A percentile compares a stretch with the other conserved stretches of the same genome.
These are phyloP conservation scores for Zapus hudsonius DNA, from an alignment of 2,113 vertebrate genomes.

Conservation along the genomic window DNA sequence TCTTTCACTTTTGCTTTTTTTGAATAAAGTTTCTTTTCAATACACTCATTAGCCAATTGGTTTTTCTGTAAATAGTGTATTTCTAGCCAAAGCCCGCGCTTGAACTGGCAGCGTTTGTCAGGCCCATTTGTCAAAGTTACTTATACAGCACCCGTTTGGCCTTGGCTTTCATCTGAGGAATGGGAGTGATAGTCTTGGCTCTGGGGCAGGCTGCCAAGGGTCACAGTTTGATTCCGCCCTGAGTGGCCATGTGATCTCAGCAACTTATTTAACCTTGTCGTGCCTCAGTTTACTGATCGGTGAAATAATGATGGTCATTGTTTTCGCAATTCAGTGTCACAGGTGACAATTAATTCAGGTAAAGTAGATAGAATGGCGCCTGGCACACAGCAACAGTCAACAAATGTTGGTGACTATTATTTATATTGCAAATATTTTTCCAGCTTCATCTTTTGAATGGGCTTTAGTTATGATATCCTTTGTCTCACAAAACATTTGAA, in stretches of 20 bases:
- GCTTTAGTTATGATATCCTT: conserved; percentile 39
- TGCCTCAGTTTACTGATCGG: neutral
- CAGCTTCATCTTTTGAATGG: neutral
- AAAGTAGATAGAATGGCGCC: neutral
- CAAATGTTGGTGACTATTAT: neutral
- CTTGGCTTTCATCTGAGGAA: neutral
- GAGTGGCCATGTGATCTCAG: neutral
- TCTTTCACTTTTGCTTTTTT: too few relatives aligned
- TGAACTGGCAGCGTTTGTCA: neutral
- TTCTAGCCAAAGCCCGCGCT: neutral
- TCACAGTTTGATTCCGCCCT: neutral
- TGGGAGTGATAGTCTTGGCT: neutral
- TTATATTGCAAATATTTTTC: conserved; percentile 60
- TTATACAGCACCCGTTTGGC: neutral
- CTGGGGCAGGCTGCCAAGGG: neutral
- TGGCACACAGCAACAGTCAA: neutral
- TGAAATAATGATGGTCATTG: accelerated
- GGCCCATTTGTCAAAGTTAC: conserved; percentile 6
- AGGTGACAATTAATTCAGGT: accelerated
- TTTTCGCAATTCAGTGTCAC: accelerated
- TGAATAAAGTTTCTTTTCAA: too few relatives aligned
- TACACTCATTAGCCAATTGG: accelerated
- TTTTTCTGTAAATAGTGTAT: neutral
- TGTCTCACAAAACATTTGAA: conserved; percentile 33
- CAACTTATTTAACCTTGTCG: neutral